Conservation (phyloP, 2,888 invertebrate genomes). For the Conops quadrifasciatus region DNA sequence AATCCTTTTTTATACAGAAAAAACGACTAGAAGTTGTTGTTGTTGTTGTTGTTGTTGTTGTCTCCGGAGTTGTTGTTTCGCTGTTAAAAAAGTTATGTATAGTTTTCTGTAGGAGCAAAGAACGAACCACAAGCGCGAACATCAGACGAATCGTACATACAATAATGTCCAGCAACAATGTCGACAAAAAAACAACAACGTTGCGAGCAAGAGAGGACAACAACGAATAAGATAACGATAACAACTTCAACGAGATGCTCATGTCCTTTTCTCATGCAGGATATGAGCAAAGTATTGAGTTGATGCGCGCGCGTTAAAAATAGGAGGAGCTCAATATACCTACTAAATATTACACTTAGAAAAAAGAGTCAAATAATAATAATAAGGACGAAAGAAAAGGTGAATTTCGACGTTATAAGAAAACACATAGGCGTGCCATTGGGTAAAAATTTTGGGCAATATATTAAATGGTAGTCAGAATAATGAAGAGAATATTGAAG, state of each 20-base stretch:
- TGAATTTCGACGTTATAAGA: no score
- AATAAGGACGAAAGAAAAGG: not conserved
- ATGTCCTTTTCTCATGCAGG: slow-evolving; percentile 33
- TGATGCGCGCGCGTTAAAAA: slow-evolving; percentile 63
- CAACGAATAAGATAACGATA: slow-evolving; percentile 18
- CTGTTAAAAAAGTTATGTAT: not conserved
- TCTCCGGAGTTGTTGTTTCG: no score
- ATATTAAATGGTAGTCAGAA: no score
- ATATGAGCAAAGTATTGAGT: slow-evolving; percentile 27
- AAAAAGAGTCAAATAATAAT: not conserved
- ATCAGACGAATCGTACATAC: not conserved
- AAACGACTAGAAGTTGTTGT: slow-evolving; percentile 14
- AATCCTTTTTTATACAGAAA: not conserved
- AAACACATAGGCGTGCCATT: no score
- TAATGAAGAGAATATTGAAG: not conserved
- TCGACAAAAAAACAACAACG: not conserved
- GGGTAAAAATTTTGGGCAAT: no score
- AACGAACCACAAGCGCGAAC: not conserved
- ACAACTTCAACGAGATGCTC: slow-evolving; percentile 32
- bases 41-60: not conserved
- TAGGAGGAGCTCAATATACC: slow-evolving; percentile 59
- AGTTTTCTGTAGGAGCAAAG: no score
- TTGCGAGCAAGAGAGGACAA: not conserved
- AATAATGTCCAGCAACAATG: not conserved
- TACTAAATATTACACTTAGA: slow-evolving; percentile 24